phyloP scores from a whole-genome alignment of 2,797 vertebrate species.

The Premnoplex brunnescens region DNA sequence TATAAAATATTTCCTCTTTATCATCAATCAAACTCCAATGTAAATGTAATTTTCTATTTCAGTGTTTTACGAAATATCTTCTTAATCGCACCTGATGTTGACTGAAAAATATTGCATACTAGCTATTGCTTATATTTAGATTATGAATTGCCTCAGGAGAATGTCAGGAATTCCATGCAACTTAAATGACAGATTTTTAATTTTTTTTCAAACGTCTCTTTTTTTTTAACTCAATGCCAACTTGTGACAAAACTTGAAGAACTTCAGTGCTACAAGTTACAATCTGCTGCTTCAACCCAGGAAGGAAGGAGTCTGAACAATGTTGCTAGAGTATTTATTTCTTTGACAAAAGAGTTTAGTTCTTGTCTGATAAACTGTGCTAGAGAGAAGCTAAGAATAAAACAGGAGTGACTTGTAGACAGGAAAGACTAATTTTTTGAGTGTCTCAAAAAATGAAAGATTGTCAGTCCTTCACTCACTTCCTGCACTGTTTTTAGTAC shows the following conservation, averaged over 20 bases:
- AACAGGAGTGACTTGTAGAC: constrained; percentile 49
- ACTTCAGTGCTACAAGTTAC: constrained; percentile 45
- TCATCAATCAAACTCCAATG: neutral
- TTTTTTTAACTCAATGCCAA: neutral
- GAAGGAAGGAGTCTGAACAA: constrained; percentile 45
- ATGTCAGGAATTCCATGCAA: constrained; percentile 29
- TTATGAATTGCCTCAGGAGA: constrained; percentile 17
- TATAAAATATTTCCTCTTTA: neutral
- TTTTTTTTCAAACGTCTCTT: too few relatives aligned
- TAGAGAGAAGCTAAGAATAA: constrained; percentile 51
- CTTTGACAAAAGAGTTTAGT: constrained; percentile 57
- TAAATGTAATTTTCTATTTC: neutral
- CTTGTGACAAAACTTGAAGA: constrained; percentile 45
- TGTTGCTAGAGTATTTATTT: constrained; percentile 52
- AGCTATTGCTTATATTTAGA: constrained; percentile 10
- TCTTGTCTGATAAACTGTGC: constrained; percentile 43
- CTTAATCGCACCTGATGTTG: neutral
- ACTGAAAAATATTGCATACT: neutral
- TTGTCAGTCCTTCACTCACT: neutral
- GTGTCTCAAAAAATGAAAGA: neutral
- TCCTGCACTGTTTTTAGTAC: neutral
- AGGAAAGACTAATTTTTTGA: constrained; percentile 14
- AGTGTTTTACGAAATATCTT: constrained; percentile 1
- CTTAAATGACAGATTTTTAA: neutral
- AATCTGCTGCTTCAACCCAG: constrained; percentile 24